phyloP scores from a whole-genome alignment of 2,113 vertebrate genomes.

The Ophthalmolycus amberensis region DNA sequence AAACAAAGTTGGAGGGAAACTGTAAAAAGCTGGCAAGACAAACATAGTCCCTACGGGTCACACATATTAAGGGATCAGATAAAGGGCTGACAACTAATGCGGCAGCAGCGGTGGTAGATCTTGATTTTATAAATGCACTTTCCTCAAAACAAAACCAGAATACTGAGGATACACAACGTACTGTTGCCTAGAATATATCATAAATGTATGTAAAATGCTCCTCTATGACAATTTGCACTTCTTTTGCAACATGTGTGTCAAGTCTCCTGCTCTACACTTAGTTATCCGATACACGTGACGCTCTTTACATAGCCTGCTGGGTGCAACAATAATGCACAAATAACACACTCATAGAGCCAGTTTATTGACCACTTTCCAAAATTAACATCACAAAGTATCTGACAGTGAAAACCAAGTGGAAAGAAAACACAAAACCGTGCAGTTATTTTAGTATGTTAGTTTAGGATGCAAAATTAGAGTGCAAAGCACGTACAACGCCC shows the following conservation, averaged over 20 bases:
- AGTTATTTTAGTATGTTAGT: not conserved
- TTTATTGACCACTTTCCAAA: not conserved
- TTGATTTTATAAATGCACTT: not conserved
- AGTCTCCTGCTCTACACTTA: not conserved
- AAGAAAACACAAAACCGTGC: not conserved
- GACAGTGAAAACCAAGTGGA: not conserved
- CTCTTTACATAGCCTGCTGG: slow-evolving; percentile 9
- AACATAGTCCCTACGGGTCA: no score
- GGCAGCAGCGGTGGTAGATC: not conserved
- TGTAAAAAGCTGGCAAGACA: not conserved
- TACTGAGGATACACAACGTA: not conserved
- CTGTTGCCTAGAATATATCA: not conserved
- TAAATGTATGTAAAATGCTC: not conserved
- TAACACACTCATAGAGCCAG: not conserved
- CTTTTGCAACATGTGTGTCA: slow-evolving; percentile 7
- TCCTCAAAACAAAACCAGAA: not conserved
- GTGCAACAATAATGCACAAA: not conserved
- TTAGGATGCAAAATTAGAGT: not conserved
- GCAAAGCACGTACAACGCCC: not conserved
- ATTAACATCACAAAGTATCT: not conserved
- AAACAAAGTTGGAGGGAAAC: slow-evolving; percentile 12
- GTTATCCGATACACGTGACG: not conserved
- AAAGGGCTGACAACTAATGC: not conserved
- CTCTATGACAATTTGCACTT: not conserved
- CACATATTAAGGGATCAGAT: not conserved